These are phyloP conservation scores for Xestia rhomboidea DNA, from an alignment of 2,888 invertebrate genomes.

Conservation along the genomic window DNA sequence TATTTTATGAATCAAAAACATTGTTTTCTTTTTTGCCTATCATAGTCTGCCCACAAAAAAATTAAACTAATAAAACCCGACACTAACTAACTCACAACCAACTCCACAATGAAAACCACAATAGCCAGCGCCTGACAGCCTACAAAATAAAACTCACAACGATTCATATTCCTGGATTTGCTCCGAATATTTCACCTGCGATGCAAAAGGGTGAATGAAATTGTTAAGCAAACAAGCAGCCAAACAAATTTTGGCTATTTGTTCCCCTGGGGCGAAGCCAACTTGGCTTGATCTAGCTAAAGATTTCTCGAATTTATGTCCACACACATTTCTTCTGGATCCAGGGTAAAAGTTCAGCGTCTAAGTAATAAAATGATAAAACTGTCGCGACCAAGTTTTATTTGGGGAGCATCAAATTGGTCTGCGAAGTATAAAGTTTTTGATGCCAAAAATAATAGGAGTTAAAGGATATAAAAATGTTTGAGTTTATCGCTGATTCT, in stretches of 20 bases:
- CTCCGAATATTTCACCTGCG: conserved; percentile 58
- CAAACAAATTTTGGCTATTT: conserved; percentile 65
- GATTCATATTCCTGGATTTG: conserved; percentile 49
- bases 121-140: conserved; percentile 23
- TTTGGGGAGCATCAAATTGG: conserved; percentile 56
- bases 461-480: conserved; percentile 51
- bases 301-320: conserved; percentile 64
- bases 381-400: conserved; percentile 54
- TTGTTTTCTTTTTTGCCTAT: not conserved
- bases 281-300: conserved; percentile 63
- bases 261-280: conserved; percentile 63
- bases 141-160: conserved; percentile 42
- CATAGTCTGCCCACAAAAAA: not conserved
- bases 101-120: conserved; percentile 30
- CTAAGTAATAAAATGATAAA: conserved; percentile 65
- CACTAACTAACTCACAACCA: conserved; percentile 26
- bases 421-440: conserved; percentile 53
- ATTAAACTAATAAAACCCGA: not conserved
- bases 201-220: conserved; percentile 59
- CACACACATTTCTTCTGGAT: conserved; percentile 62
- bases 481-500: conserved; percentile 47
- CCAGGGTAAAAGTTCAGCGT: conserved; percentile 46
- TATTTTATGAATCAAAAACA: not conserved
- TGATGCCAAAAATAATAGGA: conserved; percentile 46
- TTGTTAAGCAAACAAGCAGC: conserved; percentile 58